Base-by-base conservation (phyloP, 2,113 vertebrate genomes). In the Eleginops maclovinus region DNA sequence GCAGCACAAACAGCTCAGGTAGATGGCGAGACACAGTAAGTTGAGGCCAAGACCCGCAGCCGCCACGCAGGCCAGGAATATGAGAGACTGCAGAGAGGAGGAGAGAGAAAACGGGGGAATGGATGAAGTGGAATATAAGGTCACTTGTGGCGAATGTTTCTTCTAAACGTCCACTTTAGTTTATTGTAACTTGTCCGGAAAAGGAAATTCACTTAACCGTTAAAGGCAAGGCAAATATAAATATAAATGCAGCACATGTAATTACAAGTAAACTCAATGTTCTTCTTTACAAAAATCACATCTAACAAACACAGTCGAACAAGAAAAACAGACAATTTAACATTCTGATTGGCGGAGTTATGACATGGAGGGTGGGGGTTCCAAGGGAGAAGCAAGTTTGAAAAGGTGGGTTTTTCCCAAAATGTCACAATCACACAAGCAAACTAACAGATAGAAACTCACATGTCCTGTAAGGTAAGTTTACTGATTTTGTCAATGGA, bases 1-100 rank as follows among this genome's bases (percentile, higher is more conserved):
- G 95, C 97, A 98, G 93, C 97, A 98, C 36, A 95, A 51, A 44
- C 95, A 97, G 82, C 96, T 93, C 91, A 99, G 90, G 93, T 98
- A 97, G 61, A 95, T 31, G 56, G 89, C 87, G 67, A 99, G 93
- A 80, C 96, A 94, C 54, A 97, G 77, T 51, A 99, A 95, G 93
- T 99, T 99, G 88, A 99, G 94, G 76, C 96, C 97, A 75, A 99
- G 94, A 50, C 96, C 96, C 2, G 95, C 77, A 0, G 96, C 95
- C 0, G 96, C 95, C 86, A 97, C 93, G 47, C 97, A 95, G 58
- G 92, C 95, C 91, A 98, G 94, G 89, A 99, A 95, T 15, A 98
- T 93, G 85, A 99, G 94, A 0, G 97, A 96, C 98, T 99, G 64
- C 3, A 65, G 71, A 31, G 58, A 44, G n/a, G 58, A 44, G 82